Evolutionary conservation across 2,888 invertebrate species (phyloP), one percentile per base, ranked within the genome.

Genomic region (Coremacera marginata): DNA sequence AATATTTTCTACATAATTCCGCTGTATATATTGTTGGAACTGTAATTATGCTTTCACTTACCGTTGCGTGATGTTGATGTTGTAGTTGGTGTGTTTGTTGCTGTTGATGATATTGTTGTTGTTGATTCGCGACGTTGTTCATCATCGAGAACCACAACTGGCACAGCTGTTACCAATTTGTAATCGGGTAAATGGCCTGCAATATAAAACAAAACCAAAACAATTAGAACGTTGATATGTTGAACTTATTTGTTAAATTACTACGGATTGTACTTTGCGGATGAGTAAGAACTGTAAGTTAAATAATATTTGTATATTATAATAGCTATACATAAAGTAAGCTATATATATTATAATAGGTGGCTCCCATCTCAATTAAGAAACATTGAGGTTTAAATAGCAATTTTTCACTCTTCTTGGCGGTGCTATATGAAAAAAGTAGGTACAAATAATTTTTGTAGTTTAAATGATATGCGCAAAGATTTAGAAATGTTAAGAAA

Each of bases 81-180:
- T 44, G 80, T 68, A 22, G 75, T 62, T 5, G 79, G 37, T 14
- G 79, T 78, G 76, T 37, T 63, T 57, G 78, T 0, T 49, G 80
- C 57, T 34, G 75, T 76, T 22, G 78, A 74, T 51, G 79, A 57
- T 5, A 77, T 65, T n/a, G 74, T 62, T 62, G 79, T 55, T 78
- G 79, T 80, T 80, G 84, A 79, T 80, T 88, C 87, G 5, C 67
- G 74, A 34, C 65, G 51, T 57, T 85, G 85, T 72, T 93, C 93
- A 86, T 94, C 94, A 87, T 94, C 94, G 88, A 94, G 92, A 88
- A 94, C 93, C 89, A 94, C 93, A 83, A 94, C 94, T 79, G 94
- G 94, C 82, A 94, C 91, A 81, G 94, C 94, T 83, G 94, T 94
- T 86, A 94, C 94, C 87, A 94, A 92, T 86, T 94, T 93, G 89